phyloP scores from a whole-genome alignment of 2,113 vertebrate genomes.

The Trochalopteron elliotii region DNA sequence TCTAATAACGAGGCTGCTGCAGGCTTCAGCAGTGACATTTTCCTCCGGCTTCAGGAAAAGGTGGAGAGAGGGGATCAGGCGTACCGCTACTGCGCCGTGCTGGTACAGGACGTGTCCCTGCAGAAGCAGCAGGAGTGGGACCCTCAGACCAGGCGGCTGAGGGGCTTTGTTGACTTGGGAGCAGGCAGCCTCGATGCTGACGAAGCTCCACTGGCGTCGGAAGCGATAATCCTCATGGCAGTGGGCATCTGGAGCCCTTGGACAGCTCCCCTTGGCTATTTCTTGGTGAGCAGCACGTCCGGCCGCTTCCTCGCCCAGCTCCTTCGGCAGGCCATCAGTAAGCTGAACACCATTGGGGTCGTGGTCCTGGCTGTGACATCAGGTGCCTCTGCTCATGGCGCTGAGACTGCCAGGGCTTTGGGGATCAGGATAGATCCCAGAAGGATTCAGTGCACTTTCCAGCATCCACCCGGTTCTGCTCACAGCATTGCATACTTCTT shows the following conservation, averaged over 20 bases:
- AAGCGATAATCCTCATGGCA: conserved; percentile 56
- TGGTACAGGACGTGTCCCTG: conserved; percentile 42
- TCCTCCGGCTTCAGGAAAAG: conserved; percentile 54
- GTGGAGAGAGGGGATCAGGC: conserved; percentile 36
- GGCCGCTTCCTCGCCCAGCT: conserved; percentile 64
- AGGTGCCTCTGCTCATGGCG: neutral
- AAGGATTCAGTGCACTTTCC: conserved; percentile 55
- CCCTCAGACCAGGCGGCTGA: neutral
- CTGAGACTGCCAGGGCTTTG: conserved; percentile 53
- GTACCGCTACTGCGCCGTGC: conserved; percentile 30
- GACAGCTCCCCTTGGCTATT: conserved; percentile 66
- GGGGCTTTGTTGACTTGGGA: conserved; percentile 61
- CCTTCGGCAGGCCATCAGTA: conserved; percentile 59
- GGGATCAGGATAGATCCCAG: conserved; percentile 26
- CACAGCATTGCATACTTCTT: conserved; percentile 48
- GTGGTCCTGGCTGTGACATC: conserved; percentile 52
- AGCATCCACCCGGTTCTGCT: conserved; percentile 34
- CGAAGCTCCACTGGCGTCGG: conserved; percentile 47
- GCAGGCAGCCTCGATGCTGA: conserved; percentile 49
- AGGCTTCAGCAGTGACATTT: conserved; percentile 62
- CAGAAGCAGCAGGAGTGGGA: conserved; percentile 64
- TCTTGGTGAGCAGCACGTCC: conserved; percentile 5
- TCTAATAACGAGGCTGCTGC: conserved; percentile 25
- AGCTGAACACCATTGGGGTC: conserved; percentile 50
- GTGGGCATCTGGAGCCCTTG: conserved; percentile 49